Evolutionary conservation across 2,888 invertebrate species (phyloP), one percentile per base, ranked within the genome.

Genomic region (Idaea biselata): DNA sequence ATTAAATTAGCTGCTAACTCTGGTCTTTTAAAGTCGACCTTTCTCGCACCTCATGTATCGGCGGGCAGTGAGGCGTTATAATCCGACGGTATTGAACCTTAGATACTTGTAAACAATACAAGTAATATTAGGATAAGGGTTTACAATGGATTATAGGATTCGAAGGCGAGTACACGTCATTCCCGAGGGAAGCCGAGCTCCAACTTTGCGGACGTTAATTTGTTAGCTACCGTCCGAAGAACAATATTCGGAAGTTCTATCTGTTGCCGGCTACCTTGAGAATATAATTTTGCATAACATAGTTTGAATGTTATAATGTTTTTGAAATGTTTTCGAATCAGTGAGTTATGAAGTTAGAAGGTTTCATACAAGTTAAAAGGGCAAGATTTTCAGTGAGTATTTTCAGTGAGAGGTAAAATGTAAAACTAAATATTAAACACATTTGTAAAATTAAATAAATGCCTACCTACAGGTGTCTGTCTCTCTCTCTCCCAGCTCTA

Each of bases 1-100:
- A 69, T 56, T 66, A 63, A 67, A 73, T 74, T 74, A 73, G 66
- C 63, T 68, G 67, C 69, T 66, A 60, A 71, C 65, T 58, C 66
- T 68, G 63, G 68, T 60, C 60, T 44, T 44, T 44, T 44, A 44
- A 44, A 57, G 59, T 59, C 67, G 69, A 73, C 68, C 70, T 71
- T 73, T 69, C 65, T 66, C 66, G 60, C 73, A 67, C 69, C 68
- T 67, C 64, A 58, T 58, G 61, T 25, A 60, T 60, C 60, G 55
- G 31, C 58, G 61, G 63, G 58, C 70, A 68, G 25, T 59, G 70
- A 71, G 56, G 70, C 60, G 71, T 58, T 59, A 61, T 67, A 69
- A 71, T 67, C 67, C 64, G 63, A 62, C 67, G 71, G 65, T 69
- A 69, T 68, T 70, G 68, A 64, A 68, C 66, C 18, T 61, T 58